Evolutionary conservation across 2,113 vertebrate species (phyloP).

Genomic region (Hymenochirus boettgeri): DNA sequence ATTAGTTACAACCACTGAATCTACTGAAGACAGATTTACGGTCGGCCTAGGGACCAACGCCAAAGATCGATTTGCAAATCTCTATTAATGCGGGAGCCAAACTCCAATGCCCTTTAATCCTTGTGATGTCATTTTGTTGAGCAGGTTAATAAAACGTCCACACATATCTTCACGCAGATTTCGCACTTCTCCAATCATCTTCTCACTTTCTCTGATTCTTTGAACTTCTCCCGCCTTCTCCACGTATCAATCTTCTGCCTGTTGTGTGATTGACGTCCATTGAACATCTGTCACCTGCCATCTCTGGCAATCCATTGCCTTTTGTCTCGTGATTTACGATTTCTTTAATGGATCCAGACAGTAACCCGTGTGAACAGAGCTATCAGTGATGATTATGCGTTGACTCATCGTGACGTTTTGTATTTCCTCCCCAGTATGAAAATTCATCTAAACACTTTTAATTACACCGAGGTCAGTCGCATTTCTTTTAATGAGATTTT

Average conservation of each 20-base stretch:
- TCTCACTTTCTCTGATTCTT: slow-evolving; percentile 1
- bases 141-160: too few species aligned
- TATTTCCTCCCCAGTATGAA: not conserved
- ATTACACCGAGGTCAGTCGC: not conserved
- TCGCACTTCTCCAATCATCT: not conserved
- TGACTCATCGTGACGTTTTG: not conserved
- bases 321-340: slow-evolving; percentile 10
- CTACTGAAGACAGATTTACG: not conserved
- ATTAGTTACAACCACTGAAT: not conserved
- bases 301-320: not conserved
- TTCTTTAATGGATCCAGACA: slow-evolving; percentile 20
- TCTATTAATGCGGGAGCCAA: too few species aligned
- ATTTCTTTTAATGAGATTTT: slow-evolving; percentile 9
- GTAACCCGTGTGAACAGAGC: slow-evolving; percentile 7
- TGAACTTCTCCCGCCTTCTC: not conserved
- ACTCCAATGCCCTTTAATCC: too few species aligned
- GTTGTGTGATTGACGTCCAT: slow-evolving; percentile 8
- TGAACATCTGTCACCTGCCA: slow-evolving; percentile 16
- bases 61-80: slow-evolving; percentile 3
- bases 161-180: not conserved
- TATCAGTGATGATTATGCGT: not conserved
- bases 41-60: not conserved
- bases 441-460: slow-evolving; percentile 13
- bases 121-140: too few species aligned
- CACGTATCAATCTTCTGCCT: slow-evolving; percentile 13